Percentiles rank a stretch among this genome's conserved stretches.
Conservation (phyloP, 2,888 invertebrate genomes). For the Julus scandinavius region DNA sequence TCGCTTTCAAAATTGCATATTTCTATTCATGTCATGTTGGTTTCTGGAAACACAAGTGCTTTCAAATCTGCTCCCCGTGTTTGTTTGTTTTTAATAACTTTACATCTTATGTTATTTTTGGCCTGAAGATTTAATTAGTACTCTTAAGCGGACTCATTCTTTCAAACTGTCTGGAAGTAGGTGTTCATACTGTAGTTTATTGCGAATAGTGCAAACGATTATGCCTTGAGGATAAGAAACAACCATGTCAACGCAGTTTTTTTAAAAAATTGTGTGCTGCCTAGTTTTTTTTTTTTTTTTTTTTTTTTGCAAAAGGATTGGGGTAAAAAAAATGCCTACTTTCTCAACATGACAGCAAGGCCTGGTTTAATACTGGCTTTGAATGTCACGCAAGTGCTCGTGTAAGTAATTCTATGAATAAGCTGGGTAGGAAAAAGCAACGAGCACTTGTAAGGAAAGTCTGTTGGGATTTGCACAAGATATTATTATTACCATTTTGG, state of each 20-base stretch:
- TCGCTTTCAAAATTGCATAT: not conserved
- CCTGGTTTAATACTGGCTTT: not conserved
- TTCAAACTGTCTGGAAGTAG: not conserved
- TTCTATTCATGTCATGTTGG: not conserved
- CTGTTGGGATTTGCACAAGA: not conserved
- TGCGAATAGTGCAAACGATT: no score
- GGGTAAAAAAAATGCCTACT: not conserved
- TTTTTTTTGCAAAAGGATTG: not conserved
- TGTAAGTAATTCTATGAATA: not conserved
- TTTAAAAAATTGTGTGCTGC: not conserved
- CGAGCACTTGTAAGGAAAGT: not conserved
- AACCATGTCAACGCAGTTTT: not conserved
- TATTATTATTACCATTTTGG: not conserved
- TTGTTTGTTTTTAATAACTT: not conserved
- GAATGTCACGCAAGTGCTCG: not conserved
- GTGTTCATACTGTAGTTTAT: not conserved
- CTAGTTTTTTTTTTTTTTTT: no score
- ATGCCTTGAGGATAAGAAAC: not conserved
- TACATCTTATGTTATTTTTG: not conserved
- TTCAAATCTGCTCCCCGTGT: not conserved
- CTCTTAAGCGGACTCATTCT: not conserved
- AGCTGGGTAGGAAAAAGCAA: not conserved
- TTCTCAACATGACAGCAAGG: not conserved
- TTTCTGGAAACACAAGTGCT: not conserved
- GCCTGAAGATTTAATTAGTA: not conserved